phyloP scores from a whole-genome alignment of 2,888 invertebrate species.

The Papilio elwesi region DNA sequence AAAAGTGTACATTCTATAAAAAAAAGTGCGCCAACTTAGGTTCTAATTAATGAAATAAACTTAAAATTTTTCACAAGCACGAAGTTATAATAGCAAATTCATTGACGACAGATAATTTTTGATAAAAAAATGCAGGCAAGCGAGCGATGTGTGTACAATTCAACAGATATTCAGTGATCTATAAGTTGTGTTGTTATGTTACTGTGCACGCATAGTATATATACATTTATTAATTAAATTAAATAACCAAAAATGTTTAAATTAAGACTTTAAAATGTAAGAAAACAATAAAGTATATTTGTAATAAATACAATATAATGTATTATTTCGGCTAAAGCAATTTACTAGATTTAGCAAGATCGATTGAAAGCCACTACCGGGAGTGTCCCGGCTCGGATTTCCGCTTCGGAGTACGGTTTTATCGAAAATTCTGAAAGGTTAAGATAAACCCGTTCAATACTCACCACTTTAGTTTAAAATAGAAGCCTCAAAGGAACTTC shows the following conservation, averaged over 20 bases:
- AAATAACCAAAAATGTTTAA: not conserved
- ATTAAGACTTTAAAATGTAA: not conserved
- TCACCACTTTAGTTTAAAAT: slow-evolving; percentile 32
- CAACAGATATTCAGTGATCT: too few relatives aligned
- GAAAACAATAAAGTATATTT: not conserved
- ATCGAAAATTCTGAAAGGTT: slow-evolving; percentile 32
- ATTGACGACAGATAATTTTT: too few relatives aligned
- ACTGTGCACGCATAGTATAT: too few relatives aligned
- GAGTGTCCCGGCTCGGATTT: slow-evolving; percentile 29
- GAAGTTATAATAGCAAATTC: too few relatives aligned
- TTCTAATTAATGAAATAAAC: not conserved
- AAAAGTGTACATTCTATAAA: not conserved
- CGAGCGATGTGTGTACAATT: too few relatives aligned
- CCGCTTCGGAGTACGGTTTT: slow-evolving; percentile 32
- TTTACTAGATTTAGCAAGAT: slow-evolving; percentile 26
- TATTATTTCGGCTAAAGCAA: not conserved
- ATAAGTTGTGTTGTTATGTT: too few relatives aligned
- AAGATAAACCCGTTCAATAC: slow-evolving; percentile 33
- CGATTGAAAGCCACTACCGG: slow-evolving; percentile 26
- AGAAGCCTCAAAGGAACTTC: slow-evolving; percentile 24
- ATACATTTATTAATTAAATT: too few relatives aligned
- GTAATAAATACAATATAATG: not conserved
- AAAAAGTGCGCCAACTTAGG: not conserved
- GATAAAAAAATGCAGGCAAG: too few relatives aligned
- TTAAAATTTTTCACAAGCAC: too few relatives aligned